Conservation (phyloP, 2,797 vertebrate species). For the Chiloscyllium punctatum region DNA sequence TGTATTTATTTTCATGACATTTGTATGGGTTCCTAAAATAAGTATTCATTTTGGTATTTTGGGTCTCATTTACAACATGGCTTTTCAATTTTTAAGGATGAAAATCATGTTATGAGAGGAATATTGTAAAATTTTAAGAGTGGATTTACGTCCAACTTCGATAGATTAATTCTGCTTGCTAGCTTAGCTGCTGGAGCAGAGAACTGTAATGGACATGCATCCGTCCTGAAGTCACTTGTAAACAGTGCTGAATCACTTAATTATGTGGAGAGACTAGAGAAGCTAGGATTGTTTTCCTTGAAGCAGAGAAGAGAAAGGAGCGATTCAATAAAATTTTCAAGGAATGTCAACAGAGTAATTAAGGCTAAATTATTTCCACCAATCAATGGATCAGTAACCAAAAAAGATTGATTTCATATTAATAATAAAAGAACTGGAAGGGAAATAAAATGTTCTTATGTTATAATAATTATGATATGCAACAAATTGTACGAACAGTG, state of each 20-base stretch:
- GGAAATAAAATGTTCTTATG: neutral
- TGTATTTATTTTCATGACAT: neutral
- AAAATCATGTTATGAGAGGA: neutral
- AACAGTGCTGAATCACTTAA: neutral
- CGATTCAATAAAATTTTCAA: neutral
- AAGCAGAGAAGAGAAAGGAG: neutral
- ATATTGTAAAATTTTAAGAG: neutral
- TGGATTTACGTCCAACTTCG: neutral
- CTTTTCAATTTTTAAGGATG: neutral
- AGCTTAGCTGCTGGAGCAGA: neutral
- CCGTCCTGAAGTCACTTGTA: neutral
- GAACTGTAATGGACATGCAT: neutral
- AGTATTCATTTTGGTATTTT: neutral
- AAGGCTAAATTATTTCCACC: neutral
- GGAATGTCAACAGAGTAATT: neutral
- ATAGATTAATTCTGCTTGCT: neutral
- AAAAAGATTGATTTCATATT: neutral
- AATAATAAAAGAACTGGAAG: neutral
- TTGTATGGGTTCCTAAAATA: neutral
- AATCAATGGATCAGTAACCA: neutral
- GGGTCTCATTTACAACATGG: neutral
- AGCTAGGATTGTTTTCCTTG: neutral
- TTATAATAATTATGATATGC: neutral
- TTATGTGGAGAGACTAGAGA: neutral
- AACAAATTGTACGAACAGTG: neutral